Conservation (phyloP, 1,140 invertebrate species). For the Panulirus ornatus region DNA sequence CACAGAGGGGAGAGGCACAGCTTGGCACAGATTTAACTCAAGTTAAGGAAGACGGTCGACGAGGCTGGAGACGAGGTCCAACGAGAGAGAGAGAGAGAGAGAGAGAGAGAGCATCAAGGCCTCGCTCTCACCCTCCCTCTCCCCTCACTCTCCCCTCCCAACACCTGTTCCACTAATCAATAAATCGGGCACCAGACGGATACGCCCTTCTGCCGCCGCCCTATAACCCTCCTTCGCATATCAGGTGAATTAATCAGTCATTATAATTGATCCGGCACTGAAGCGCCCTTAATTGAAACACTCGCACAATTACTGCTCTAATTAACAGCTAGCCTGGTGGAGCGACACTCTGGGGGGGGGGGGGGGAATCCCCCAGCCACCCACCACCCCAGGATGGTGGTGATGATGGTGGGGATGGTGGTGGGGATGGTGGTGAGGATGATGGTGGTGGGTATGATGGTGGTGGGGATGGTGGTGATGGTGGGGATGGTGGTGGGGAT, state of each 20-base stretch:
- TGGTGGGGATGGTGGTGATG: background rate
- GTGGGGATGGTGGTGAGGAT: background rate
- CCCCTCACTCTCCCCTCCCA: slow-evolving; percentile 2
- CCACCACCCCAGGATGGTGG: too few relatives aligned
- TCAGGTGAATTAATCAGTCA: slow-evolving; percentile 57
- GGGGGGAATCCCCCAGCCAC: too few relatives aligned
- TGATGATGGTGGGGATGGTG: background rate
- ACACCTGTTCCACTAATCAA: slow-evolving; percentile 56
- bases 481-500: background rate
- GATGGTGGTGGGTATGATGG: background rate
- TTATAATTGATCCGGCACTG: slow-evolving; percentile 58
- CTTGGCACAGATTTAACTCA: too few relatives aligned
- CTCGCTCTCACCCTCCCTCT: background rate
- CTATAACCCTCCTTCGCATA: slow-evolving; percentile 43
- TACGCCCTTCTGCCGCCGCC: slow-evolving; percentile 19
- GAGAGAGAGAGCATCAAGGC: background rate
- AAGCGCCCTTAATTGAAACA: slow-evolving; percentile 57
- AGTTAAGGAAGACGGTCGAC: background rate
- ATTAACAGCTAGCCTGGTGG: slow-evolving; percentile 49
- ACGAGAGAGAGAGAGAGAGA: slow-evolving; percentile 37
- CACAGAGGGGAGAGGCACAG: background rate
- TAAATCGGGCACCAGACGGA: slow-evolving; percentile 27
- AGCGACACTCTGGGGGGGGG: background rate
- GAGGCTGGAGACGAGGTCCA: background rate
- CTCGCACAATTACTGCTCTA: slow-evolving; percentile 51